Conservation (phyloP, 2,888 invertebrate genomes). For the Heliconius charithonia region DNA sequence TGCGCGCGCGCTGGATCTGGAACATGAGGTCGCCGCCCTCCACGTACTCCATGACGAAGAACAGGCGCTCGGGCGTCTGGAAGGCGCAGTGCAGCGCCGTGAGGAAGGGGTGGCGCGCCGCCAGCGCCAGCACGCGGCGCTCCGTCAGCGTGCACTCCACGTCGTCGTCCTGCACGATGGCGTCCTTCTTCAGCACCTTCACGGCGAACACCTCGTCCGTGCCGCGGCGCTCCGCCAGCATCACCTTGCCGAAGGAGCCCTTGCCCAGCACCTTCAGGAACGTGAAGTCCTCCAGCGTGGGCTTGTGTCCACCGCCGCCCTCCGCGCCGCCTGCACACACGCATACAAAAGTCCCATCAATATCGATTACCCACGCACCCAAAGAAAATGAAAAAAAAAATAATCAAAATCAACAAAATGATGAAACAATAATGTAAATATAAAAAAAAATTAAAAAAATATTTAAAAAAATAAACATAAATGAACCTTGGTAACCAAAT, state of each 20-base stretch:
- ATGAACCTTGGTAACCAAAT: slow-evolving; percentile 62
- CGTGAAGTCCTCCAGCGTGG: slow-evolving; percentile 93
- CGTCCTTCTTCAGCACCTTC: slow-evolving; percentile 97
- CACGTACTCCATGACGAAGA: slow-evolving; percentile 99
- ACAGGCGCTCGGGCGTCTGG: slow-evolving; percentile 97
- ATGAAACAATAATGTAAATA: neutral
- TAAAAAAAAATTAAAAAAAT: neutral
- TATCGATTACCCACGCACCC: too few species aligned
- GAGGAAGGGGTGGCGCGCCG: slow-evolving; percentile 99
- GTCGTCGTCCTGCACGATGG: slow-evolving; percentile 99
- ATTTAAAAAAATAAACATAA: slow-evolving; percentile 12
- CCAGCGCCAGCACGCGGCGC: slow-evolving; percentile 97
- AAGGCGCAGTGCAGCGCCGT: slow-evolving; percentile 98
- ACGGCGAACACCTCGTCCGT: slow-evolving; percentile 96
- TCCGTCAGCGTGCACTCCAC: slow-evolving; percentile 99
- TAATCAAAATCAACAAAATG: too few species aligned
- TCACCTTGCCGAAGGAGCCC: slow-evolving; percentile 99
- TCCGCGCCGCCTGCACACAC: slow-evolving; percentile 44
- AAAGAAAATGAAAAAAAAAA: too few species aligned
- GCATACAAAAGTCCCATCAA: neutral
- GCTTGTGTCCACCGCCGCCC: slow-evolving; percentile 51
- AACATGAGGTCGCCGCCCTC: slow-evolving; percentile 99
- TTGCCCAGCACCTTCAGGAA: slow-evolving; percentile 99
- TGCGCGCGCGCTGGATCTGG: slow-evolving; percentile 98
- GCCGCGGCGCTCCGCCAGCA: slow-evolving; percentile 97